A percentile compares a stretch with the other conserved stretches of the same genome.
Conservation (phyloP, 2,113 vertebrate species). For the Halcyon senegalensis region DNA sequence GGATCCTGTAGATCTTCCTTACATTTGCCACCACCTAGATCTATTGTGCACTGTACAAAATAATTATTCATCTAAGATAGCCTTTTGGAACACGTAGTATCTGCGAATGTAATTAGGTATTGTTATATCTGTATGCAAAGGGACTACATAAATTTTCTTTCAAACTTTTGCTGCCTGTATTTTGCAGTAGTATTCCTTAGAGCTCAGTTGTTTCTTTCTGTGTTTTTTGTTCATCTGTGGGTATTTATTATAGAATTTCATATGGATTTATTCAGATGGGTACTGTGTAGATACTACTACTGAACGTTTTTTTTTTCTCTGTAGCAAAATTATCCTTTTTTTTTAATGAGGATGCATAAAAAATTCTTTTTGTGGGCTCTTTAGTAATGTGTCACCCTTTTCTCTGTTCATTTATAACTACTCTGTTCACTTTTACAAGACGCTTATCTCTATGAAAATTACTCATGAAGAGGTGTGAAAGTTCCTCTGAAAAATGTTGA, state of each 20-base stretch:
- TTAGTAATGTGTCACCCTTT: background rate
- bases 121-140: background rate
- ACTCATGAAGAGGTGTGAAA: background rate
- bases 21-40: rapidly evolving
- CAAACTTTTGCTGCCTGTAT: background rate
- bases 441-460: background rate
- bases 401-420: background rate
- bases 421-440: background rate
- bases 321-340: background rate
- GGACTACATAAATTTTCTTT: background rate
- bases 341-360: background rate
- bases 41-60: background rate
- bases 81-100: background rate
- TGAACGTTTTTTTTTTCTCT: background rate
- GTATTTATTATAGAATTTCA: background rate
- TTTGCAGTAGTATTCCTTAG: background rate
- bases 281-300: background rate
- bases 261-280: background rate
- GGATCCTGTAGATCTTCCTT: background rate
- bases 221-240: background rate
- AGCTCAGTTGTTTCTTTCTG: background rate
- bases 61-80: background rate
- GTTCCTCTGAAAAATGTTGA: background rate
- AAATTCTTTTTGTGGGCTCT: background rate
- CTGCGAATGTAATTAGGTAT: background rate